Percentiles rank a stretch among this genome's conserved stretches.
phyloP scores from a whole-genome alignment of 2,113 vertebrate genomes.

The Corythaixoides concolor region DNA sequence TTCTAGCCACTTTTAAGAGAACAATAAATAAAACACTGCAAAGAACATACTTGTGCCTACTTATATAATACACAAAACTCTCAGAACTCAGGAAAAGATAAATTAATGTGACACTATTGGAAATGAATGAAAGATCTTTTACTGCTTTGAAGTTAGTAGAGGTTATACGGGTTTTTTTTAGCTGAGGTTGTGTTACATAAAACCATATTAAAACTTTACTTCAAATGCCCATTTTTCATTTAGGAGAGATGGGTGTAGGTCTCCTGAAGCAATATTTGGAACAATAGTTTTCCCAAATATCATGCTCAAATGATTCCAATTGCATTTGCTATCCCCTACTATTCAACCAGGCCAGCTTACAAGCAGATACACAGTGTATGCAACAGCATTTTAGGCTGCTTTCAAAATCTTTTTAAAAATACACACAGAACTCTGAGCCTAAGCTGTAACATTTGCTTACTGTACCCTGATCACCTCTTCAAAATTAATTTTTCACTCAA shows the following conservation, averaged over 20 bases:
- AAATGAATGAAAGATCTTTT: constrained; percentile 26
- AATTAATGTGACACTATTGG: constrained; percentile 17
- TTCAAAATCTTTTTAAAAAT: background rate
- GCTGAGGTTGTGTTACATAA: background rate
- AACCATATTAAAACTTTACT: constrained; percentile 3
- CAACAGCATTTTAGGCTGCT: background rate
- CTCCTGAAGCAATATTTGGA: background rate
- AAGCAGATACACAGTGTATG: background rate
- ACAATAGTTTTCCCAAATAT: background rate
- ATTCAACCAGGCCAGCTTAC: background rate
- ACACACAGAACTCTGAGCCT: background rate
- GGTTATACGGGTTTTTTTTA: background rate
- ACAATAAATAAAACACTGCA: background rate
- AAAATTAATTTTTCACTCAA: background rate
- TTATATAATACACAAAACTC: background rate
- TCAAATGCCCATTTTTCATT: background rate
- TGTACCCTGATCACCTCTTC: background rate
- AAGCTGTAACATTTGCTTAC: background rate
- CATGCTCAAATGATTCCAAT: background rate
- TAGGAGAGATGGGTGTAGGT: background rate
- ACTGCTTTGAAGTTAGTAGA: constrained; percentile 23
- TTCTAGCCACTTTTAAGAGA: background rate
- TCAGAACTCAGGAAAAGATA: constrained; percentile 18
- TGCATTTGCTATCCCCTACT: background rate
- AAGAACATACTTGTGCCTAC: background rate